Evolutionary conservation across 1,140 invertebrate species (phyloP).

Genomic region (Probaryconus sp.): DNA sequence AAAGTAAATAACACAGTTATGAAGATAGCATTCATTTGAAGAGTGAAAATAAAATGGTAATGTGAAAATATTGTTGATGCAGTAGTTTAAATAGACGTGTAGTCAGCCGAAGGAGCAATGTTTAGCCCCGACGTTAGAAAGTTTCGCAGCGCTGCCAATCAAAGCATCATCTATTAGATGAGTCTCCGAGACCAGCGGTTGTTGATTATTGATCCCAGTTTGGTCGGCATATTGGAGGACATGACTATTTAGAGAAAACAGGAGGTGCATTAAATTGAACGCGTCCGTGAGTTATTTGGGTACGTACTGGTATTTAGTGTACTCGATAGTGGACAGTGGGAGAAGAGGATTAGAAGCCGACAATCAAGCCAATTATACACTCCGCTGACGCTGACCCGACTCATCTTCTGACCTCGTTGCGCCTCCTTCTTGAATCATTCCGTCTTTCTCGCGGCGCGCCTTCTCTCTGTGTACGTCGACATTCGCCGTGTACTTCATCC

Average conservation of each 20-base stretch:
- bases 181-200: constrained; percentile 2
- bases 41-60: no score
- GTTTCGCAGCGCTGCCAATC: no score
- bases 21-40: no score
- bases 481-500: constrained; percentile 67
- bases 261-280: constrained; percentile 45
- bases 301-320: constrained; percentile 47
- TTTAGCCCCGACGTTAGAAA: no score
- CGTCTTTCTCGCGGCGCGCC: constrained; percentile 52
- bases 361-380: constrained; percentile 79
- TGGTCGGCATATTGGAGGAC: constrained; percentile 34
- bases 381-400: constrained; percentile 75
- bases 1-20: no score
- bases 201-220: constrained; percentile 44
- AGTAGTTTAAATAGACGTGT: no score
- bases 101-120: no score
- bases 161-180: no score
- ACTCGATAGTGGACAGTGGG: constrained; percentile 68
- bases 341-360: constrained; percentile 75
- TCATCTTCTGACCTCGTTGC: constrained; percentile 64
- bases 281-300: constrained; percentile 53
- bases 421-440: constrained; percentile 62
- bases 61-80: no score
- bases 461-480: constrained; percentile 54
- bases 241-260: constrained; percentile 27